phyloP scores from a whole-genome alignment of 2,113 vertebrate species.

The Nycticorax nycticorax region DNA sequence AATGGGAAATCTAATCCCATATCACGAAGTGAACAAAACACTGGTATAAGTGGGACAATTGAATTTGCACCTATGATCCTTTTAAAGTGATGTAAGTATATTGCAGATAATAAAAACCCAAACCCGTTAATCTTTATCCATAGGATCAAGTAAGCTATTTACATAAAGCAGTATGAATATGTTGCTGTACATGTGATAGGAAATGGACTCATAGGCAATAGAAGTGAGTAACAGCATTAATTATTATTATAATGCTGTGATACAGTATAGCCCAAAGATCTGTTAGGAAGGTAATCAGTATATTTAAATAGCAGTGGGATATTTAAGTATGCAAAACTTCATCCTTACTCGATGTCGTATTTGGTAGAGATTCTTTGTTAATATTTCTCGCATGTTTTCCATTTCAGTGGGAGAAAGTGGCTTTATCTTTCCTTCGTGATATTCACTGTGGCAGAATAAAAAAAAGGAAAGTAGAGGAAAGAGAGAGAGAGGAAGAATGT shows the following conservation, averaged over 20 bases:
- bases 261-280: not conserved
- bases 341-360: slow-evolving; percentile 90
- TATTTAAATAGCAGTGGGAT: not conserved
- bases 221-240: not conserved
- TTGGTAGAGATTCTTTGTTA: slow-evolving; percentile 96
- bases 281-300: not conserved
- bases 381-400: slow-evolving; percentile 88
- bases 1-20: not conserved
- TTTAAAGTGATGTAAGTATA: not conserved
- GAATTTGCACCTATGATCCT: not conserved
- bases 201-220: not conserved
- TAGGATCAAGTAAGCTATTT: not conserved
- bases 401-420: slow-evolving; percentile 83
- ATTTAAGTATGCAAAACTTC: slow-evolving; percentile 2
- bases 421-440: slow-evolving; percentile 79
- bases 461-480: not conserved
- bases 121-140: not conserved
- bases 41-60: not conserved
- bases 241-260: not conserved
- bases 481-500: not conserved
- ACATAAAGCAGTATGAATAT: not conserved
- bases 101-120: not conserved
- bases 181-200: not conserved
- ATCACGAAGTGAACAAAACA: not conserved
- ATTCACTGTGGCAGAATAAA: slow-evolving; percentile 66